A percentile compares a stretch with the other conserved stretches of the same genome.
These are phyloP conservation scores for Drosophila rufa DNA, from an alignment of 1,140 invertebrate genomes.

Conservation along the genomic window DNA sequence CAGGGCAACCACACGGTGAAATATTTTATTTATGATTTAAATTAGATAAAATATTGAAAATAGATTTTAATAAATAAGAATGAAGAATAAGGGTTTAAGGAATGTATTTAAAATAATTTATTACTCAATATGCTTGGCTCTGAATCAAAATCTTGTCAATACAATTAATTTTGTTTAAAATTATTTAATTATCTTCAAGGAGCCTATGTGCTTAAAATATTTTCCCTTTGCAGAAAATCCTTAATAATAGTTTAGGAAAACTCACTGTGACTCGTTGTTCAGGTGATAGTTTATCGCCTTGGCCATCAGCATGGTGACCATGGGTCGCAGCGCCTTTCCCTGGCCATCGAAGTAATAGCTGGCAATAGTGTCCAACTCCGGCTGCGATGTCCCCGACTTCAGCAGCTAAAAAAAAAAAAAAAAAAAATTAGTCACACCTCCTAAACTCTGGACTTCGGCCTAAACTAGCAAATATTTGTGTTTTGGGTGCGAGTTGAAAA, in stretches of 20 bases:
- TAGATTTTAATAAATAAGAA: not conserved
- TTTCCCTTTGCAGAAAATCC: not conserved
- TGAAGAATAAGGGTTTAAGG: too few relatives aligned
- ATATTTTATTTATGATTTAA: not conserved
- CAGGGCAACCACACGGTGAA: conserved; percentile 16
- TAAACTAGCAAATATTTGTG: conserved; percentile 48
- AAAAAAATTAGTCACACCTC: conserved; percentile 7
- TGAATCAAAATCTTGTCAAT: too few relatives aligned
- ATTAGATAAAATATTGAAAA: not conserved
- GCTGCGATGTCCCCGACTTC: conserved; percentile 90
- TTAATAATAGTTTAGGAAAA: conserved; percentile 15
- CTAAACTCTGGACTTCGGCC: not conserved
- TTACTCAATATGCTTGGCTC: not conserved
- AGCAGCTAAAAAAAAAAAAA: conserved; percentile 88
- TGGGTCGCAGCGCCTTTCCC: conserved; percentile 97
- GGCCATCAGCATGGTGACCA: conserved; percentile 96
- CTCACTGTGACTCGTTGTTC: conserved; percentile 93
- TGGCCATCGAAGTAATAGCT: conserved; percentile 98
- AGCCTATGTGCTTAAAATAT: not conserved
- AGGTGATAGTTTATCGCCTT: conserved; percentile 95
- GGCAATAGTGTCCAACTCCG: conserved; percentile 94
- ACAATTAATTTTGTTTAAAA: too few relatives aligned
- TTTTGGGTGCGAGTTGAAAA: conserved; percentile 2
- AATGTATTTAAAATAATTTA: not conserved
- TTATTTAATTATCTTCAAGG: too few relatives aligned